These are phyloP conservation scores for Oophaga pumilio DNA, from an alignment of 2,113 vertebrate species.

Conservation along the genomic window DNA sequence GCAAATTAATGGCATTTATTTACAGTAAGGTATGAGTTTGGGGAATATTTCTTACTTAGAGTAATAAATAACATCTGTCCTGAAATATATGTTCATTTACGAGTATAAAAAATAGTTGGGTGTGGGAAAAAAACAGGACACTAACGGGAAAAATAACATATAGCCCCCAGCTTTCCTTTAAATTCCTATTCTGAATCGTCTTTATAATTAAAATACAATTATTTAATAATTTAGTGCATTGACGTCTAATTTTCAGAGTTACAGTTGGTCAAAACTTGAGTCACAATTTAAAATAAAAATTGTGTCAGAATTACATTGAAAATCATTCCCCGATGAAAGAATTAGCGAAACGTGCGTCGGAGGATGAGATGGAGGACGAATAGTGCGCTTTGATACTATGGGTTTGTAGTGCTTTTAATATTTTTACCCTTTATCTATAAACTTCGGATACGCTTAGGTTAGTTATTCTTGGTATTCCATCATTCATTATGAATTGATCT, in stretches of 20 bases:
- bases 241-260: background rate
- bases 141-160: background rate
- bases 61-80: conserved; percentile 1
- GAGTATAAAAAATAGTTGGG: background rate
- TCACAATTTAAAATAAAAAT: background rate
- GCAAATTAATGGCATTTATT: conserved; percentile 45
- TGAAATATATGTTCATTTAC: background rate
- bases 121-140: background rate
- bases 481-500: no score
- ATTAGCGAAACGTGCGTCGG: no score
- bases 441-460: no score
- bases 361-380: no score
- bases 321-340: background rate
- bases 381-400: no score
- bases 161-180: conserved; percentile 1
- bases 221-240: background rate
- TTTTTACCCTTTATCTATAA: no score
- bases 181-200: background rate
- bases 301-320: background rate
- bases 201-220: background rate
- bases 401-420: no score
- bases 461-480: no score
- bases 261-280: background rate
- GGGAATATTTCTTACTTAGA: conserved; percentile 12
- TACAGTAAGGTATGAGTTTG: conserved; percentile 4